phyloP scores from a whole-genome alignment of 2,797 vertebrate genomes.

The Sebastes cheni region DNA sequence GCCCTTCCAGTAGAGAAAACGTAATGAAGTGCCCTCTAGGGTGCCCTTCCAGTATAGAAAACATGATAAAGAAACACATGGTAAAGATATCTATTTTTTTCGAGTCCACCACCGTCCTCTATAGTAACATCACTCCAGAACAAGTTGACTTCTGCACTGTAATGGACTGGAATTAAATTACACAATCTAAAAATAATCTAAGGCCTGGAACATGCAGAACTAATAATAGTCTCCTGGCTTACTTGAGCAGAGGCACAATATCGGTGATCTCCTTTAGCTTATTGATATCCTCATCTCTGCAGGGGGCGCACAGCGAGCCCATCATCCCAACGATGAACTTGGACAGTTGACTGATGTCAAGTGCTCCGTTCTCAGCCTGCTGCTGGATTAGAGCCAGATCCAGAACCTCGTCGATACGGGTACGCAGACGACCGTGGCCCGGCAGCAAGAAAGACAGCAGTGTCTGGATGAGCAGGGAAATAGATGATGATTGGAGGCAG shows the following conservation, averaged over 20 bases:
- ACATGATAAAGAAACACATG: too few relatives aligned
- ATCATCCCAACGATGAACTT: conserved; percentile 93
- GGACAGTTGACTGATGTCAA: conserved; percentile 90
- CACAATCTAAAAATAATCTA: conserved; percentile 27
- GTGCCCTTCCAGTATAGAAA: too few relatives aligned
- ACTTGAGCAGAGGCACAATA: conserved; percentile 93
- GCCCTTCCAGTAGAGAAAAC: too few relatives aligned
- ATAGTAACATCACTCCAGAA: neutral
- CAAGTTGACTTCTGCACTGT: neutral
- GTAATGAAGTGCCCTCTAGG: too few relatives aligned
- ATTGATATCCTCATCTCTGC: conserved; percentile 89
- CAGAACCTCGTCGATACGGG: conserved; percentile 90
- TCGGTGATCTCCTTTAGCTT: conserved; percentile 89
- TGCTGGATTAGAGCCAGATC: conserved; percentile 95
- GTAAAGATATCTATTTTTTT: neutral
- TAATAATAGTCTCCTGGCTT: conserved; percentile 37
- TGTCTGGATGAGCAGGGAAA: conserved; percentile 72
- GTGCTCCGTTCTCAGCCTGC: conserved; percentile 91
- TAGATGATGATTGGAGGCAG: neutral
- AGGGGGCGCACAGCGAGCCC: conserved; percentile 93
- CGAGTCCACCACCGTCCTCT: neutral
- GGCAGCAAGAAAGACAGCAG: conserved; percentile 92
- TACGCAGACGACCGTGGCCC: conserved; percentile 87
- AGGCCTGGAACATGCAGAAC: neutral
- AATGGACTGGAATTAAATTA: conserved; percentile 19